These are phyloP conservation scores for Elmis aenea DNA, from an alignment of 2,888 invertebrate species.

Conservation along the genomic window DNA sequence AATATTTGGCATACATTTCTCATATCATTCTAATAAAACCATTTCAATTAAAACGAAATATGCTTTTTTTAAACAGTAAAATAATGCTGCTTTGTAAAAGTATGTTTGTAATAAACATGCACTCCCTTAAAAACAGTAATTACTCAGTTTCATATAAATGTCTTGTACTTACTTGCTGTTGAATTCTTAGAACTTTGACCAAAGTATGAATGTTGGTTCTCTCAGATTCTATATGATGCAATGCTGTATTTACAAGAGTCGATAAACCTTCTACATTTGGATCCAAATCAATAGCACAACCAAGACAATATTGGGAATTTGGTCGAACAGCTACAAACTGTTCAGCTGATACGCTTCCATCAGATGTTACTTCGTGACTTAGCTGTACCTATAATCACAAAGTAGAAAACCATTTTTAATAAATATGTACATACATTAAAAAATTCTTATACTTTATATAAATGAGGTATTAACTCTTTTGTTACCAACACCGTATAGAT, in stretches of 20 bases:
- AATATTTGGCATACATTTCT: too few species aligned
- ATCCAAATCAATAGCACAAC: conserved; percentile 52
- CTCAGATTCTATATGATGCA: conserved; percentile 48
- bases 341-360: conserved; percentile 49
- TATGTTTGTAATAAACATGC: too few species aligned
- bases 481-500: too few species aligned
- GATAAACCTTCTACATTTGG: conserved; percentile 50
- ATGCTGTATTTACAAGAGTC: conserved; percentile 48
- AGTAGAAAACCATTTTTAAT: too few species aligned
- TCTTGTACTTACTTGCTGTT: conserved; percentile 53
- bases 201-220: conserved; percentile 43
- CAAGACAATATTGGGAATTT: conserved; percentile 46
- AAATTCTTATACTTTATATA: neutral
- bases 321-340: conserved; percentile 50
- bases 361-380: conserved; percentile 30
- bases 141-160: neutral
- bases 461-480: too few species aligned
- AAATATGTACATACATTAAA: too few species aligned
- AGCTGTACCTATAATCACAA: conserved; percentile 28
- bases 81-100: too few species aligned
- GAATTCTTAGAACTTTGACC: conserved; percentile 48
- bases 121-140: too few species aligned
- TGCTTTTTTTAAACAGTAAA: too few species aligned
- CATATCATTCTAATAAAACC: too few species aligned
- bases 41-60: too few species aligned